Evolutionary conservation across 2,113 vertebrate genomes (phyloP).

Genomic region (Baryphthengus martii): DNA sequence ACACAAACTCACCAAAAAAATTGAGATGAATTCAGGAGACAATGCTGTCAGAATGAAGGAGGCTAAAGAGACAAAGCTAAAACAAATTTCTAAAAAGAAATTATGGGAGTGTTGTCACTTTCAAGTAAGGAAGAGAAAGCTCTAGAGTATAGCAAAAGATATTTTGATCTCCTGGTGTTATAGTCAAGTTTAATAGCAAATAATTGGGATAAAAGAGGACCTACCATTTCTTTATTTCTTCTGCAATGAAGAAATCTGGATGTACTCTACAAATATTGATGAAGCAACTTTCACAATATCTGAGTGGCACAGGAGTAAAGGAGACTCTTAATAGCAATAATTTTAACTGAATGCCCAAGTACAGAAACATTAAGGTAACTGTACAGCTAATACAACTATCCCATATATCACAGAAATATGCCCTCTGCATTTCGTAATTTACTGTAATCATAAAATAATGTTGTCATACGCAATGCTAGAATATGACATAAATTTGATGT

Average conservation of each 20-base stretch:
- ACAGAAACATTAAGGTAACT: background rate
- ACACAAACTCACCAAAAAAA: background rate
- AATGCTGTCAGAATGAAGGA: background rate
- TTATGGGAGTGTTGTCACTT: background rate
- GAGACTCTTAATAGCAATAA: background rate
- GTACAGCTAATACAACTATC: background rate
- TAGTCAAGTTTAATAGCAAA: background rate
- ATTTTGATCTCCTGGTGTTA: background rate
- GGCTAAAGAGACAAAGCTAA: background rate
- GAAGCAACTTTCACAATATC: background rate
- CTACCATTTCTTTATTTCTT: background rate
- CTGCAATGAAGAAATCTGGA: background rate
- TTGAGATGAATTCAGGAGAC: background rate
- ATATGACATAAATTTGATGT: background rate
- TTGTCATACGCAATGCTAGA: background rate
- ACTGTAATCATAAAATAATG: no score
- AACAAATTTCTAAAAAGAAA: constrained; percentile 1
- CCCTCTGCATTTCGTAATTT: background rate
- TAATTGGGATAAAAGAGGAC: background rate
- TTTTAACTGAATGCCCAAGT: background rate
- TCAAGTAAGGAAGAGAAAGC: background rate
- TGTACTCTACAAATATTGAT: background rate
- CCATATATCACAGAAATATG: background rate
- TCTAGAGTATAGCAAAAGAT: background rate
- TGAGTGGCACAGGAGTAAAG: background rate